A percentile compares a stretch with the other conserved stretches of the same genome.
Conservation (phyloP, 2,888 invertebrate species). For the Dasypogon diadema region DNA sequence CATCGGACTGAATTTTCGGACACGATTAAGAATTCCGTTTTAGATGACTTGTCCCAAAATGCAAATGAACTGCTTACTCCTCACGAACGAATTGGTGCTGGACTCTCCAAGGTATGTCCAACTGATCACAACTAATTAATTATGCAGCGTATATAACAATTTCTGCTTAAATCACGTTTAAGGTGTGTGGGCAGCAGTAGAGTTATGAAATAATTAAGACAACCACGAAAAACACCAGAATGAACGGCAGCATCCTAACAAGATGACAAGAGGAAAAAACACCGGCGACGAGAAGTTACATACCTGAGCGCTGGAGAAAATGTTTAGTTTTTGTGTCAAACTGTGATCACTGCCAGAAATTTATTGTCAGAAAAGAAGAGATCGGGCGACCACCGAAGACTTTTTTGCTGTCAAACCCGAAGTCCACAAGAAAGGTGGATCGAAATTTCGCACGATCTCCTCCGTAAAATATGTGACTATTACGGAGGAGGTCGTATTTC, state of each 20-base stretch:
- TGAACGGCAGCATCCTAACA: slow-evolving; percentile 37
- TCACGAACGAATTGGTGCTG: slow-evolving; percentile 26
- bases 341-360: slow-evolving; percentile 45
- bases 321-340: slow-evolving; percentile 34
- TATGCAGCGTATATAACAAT: slow-evolving; percentile 49
- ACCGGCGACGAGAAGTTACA: slow-evolving; percentile 4
- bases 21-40: slow-evolving; percentile 14
- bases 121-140: slow-evolving; percentile 51
- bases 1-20: neutral
- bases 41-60: slow-evolving; percentile 35
- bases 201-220: slow-evolving; percentile 50
- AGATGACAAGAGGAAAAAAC: slow-evolving; percentile 26
- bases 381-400: slow-evolving; percentile 27
- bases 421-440: slow-evolving; percentile 34
- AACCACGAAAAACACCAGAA: slow-evolving; percentile 36
- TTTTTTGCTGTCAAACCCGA: slow-evolving; percentile 4
- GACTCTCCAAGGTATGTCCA: slow-evolving; percentile 40
- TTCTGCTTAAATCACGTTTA: slow-evolving; percentile 41
- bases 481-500: slow-evolving; percentile 26
- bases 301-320: slow-evolving; percentile 38
- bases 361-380: slow-evolving; percentile 42
- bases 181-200: slow-evolving; percentile 46
- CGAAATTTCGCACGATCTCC: slow-evolving; percentile 45
- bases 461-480: slow-evolving; percentile 20
- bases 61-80: slow-evolving; percentile 34